Base-by-base conservation (phyloP, 2,797 vertebrate genomes). In the Amblyopsis hoosieri region DNA sequence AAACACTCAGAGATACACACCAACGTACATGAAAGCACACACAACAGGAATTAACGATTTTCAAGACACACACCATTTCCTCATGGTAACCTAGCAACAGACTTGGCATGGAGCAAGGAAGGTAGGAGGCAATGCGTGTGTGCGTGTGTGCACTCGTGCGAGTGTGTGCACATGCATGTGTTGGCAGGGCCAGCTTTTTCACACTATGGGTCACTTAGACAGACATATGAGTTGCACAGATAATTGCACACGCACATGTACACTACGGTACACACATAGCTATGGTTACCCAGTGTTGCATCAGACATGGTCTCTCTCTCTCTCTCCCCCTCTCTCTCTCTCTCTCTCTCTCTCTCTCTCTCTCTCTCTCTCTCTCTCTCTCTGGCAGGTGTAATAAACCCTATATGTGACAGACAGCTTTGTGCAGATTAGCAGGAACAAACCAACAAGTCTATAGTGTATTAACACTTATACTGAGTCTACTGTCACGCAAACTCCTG, bases 1-100 rank as follows among this genome's bases (percentile, higher is more conserved):
- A 23, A 54, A 37, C 19, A 60, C 62, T 14, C 46, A 56, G n/a
- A 51, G 51, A 19, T n/a, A 48, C 45, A 54, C 58, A 51, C 8
- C 55, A 52, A 29, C 50, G 45, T 71, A 74, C 33, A 45, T 64
- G 31, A 54, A 52, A 29, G 56, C 58, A 64, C 76, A 69, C 72
- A 57, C 73, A 69, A 69, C 69, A 55, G 19, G 33, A 56, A 55
- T 46, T 23, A 23, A 23, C 23, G 23, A 23, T 23, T 23, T 46
- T 55, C 67, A 71, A 59, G 54, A 61, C 51, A 67, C 69, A 57
- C 75, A 63, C 62, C 63, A 78, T 79, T 85, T 87, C 87, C 76
- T 89, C 67, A 0, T 45, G 42, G 90, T 91, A 78, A 78, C 91
- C 84, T 89, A 91, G 91, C 91, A 93, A 93, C 91, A 93, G 72